Percentiles rank a stretch among this genome's conserved stretches.
These are phyloP conservation scores for Eulemur macaco DNA, from an alignment of 2,113 vertebrate species.

Conservation along the genomic window DNA sequence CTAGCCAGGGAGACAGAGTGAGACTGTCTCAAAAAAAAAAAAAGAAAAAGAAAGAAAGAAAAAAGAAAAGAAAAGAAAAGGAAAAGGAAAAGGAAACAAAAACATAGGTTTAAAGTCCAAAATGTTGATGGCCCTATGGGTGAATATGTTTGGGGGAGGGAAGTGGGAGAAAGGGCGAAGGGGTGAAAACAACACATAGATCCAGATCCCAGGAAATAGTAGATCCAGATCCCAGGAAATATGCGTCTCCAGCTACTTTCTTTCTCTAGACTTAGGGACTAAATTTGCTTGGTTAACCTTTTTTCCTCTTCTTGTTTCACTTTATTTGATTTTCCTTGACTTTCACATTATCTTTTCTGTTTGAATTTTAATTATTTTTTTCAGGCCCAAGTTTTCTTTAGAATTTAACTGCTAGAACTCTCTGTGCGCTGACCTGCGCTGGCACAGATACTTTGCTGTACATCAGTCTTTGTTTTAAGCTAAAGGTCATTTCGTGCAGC, in stretches of 20 bases:
- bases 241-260: accelerated
- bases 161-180: too few relatives aligned
- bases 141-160: neutral
- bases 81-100: neutral
- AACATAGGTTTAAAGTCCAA: neutral
- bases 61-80: neutral
- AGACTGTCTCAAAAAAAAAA: neutral
- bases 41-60: neutral
- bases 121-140: neutral
- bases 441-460: neutral
- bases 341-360: neutral
- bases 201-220: neutral
- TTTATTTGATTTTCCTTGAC: neutral
- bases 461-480: neutral
- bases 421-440: neutral
- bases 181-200: neutral
- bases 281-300: neutral
- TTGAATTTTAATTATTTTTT: neutral
- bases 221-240: neutral
- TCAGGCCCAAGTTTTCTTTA: neutral
- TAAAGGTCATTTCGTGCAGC: neutral
- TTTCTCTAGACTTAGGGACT: neutral
- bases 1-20: too few relatives aligned
- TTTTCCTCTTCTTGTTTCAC: neutral
- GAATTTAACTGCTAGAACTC: neutral